Percentiles rank a stretch among this genome's conserved stretches.
Conservation (phyloP, 2,888 invertebrate species). For the Osedax fenrisi region DNA sequence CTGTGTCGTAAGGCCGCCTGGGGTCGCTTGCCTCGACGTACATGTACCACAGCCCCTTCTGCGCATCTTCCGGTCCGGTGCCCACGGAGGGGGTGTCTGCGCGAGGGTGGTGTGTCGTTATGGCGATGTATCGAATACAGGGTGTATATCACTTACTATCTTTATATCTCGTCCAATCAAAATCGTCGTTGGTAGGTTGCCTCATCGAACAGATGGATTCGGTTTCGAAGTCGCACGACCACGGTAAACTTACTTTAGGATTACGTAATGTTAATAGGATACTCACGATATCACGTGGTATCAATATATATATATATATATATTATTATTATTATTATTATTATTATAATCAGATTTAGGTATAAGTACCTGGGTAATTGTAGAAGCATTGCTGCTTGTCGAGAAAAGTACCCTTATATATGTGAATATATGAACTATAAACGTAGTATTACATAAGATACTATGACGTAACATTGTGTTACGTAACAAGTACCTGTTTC, state of each 20-base stretch:
- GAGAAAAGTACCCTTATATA: too few relatives aligned
- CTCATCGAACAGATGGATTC: conserved; percentile 8
- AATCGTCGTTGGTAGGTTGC: conserved; percentile 6
- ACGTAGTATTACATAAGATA: background rate
- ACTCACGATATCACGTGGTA: background rate
- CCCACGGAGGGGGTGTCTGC: background rate
- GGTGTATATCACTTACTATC: background rate
- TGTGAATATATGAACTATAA: background rate
- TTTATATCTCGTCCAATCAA: conserved; percentile 4
- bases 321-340: background rate
- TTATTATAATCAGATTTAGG: too few relatives aligned
- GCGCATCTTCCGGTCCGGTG: conserved; percentile 5
- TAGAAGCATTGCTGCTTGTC: too few relatives aligned
- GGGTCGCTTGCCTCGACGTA: conserved; percentile 19
- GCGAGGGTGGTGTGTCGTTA: too few relatives aligned
- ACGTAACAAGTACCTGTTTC: too few relatives aligned
- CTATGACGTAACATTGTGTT: too few relatives aligned
- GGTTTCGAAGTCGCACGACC: conserved; percentile 16
- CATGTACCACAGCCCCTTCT: conserved; percentile 5
- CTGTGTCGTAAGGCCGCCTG: conserved; percentile 1
- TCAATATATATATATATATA: background rate
- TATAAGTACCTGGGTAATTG: too few relatives aligned
- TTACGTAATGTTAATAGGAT: background rate
- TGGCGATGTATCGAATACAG: too few relatives aligned
- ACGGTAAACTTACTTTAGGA: conserved; percentile 7